Evolutionary conservation across 2,113 vertebrate species (phyloP).

Genomic region (Alouatta palliata): DNA sequence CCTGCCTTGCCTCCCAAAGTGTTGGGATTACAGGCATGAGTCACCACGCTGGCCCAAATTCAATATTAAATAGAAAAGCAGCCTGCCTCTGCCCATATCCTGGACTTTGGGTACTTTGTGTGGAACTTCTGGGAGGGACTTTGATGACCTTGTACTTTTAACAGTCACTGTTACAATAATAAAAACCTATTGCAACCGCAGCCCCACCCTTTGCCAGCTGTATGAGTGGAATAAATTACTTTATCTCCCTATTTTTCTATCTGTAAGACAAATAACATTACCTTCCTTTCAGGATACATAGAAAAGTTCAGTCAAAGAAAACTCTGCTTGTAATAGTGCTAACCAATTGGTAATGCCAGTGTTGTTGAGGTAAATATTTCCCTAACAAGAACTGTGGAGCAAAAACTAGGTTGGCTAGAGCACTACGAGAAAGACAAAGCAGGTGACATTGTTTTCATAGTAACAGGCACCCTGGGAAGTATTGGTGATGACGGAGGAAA

Average conservation of each 20-base stretch:
- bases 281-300: neutral
- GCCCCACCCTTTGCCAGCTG: slow-evolving; percentile 11
- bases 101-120: neutral
- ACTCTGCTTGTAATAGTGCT: neutral
- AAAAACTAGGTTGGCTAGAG: neutral
- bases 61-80: neutral
- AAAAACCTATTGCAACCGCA: neutral
- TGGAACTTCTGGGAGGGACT: slow-evolving; percentile 28
- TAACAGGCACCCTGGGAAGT: neutral
- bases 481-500: neutral
- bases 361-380: neutral
- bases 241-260: neutral
- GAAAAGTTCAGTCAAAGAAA: neutral
- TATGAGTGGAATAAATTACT: neutral
- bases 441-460: neutral
- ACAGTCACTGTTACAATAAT: neutral
- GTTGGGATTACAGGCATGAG: no score
- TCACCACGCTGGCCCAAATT: neutral
- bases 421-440: no score
- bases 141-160: neutral
- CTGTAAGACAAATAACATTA: neutral
- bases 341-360: neutral
- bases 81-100: neutral
- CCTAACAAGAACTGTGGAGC: neutral
- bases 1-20: no score